A percentile compares a stretch with the other conserved stretches of the same genome.
These are phyloP conservation scores for Spilogale gracilis DNA, from an alignment of 2,113 vertebrate genomes.

Conservation along the genomic window DNA sequence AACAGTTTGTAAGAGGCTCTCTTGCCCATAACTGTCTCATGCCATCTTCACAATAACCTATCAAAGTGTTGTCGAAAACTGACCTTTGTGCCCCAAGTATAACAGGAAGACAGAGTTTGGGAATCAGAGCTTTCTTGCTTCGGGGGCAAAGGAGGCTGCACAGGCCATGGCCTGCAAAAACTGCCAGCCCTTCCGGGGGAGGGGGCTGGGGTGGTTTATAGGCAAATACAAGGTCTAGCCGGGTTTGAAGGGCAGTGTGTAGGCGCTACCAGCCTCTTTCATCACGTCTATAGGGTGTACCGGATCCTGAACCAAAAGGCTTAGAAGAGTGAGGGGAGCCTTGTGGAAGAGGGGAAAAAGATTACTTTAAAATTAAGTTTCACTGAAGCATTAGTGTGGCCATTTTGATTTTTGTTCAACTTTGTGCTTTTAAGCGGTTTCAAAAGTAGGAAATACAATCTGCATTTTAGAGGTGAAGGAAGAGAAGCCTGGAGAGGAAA, in stretches of 20 bases:
- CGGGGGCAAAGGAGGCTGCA: not conserved
- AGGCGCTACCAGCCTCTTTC: not conserved
- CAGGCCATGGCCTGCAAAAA: not conserved
- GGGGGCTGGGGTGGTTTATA: not conserved
- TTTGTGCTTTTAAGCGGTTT: not conserved
- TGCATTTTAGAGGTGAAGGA: not conserved
- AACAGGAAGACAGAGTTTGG: not conserved
- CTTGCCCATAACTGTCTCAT: not conserved
- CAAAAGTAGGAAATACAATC: not conserved
- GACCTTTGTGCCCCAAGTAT: not conserved
- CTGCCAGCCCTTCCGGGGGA: not conserved
- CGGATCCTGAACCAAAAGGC: not conserved
- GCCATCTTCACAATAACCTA: not conserved
- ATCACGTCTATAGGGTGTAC: not conserved
- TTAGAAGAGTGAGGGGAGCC: not conserved
- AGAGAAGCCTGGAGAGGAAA: not conserved
- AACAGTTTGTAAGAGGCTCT: not conserved
- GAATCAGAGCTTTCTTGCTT: not conserved
- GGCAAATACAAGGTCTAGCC: not conserved
- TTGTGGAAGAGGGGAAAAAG: not conserved
- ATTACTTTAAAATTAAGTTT: not conserved
- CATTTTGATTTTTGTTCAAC: not conserved
- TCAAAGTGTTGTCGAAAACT: not conserved
- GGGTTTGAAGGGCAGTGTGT: not conserved
- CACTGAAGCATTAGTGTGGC: not conserved